A percentile compares a stretch with the other conserved stretches of the same genome.
phyloP scores from a whole-genome alignment of 2,113 vertebrate species.

The Leucosticte australis region DNA sequence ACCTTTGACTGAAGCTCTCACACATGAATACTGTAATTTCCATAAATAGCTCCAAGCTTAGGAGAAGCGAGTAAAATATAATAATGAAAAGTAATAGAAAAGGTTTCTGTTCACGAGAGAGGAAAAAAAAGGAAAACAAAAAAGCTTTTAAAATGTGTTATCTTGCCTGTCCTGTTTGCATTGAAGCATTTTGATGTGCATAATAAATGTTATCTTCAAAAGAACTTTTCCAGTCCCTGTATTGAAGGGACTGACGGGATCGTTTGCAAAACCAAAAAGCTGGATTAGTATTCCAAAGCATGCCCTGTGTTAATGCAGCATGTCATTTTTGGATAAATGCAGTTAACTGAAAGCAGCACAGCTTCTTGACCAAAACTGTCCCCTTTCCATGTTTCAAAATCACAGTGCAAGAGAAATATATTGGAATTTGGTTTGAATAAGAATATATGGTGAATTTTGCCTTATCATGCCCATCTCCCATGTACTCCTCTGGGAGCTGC shows the following conservation, averaged over 20 bases:
- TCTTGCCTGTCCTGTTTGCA: constrained; percentile 72
- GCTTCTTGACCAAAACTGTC: neutral
- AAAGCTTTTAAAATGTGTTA: constrained; percentile 60
- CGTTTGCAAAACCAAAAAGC: constrained; percentile 51
- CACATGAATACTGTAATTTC: constrained; percentile 60
- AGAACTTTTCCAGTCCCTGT: constrained; percentile 40
- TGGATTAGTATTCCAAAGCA: constrained; percentile 70
- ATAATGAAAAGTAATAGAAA: constrained; percentile 36
- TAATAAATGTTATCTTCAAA: constrained; percentile 58
- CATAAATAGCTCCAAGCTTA: constrained; percentile 57
- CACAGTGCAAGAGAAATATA: constrained; percentile 43
- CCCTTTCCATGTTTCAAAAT: neutral
- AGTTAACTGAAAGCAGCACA: constrained; percentile 25
- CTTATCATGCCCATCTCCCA: neutral
- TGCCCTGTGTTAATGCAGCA: constrained; percentile 65
- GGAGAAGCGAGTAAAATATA: constrained; percentile 47
- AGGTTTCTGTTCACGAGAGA: constrained; percentile 59
- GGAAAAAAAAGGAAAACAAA: neutral
- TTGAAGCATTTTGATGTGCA: constrained; percentile 63
- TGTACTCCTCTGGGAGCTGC: neutral
- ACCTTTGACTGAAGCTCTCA: constrained; percentile 64
- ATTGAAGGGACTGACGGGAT: constrained; percentile 38
- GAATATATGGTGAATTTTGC: constrained; percentile 38
- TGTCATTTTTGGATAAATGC: constrained; percentile 52
- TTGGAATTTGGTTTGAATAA: constrained; percentile 61